A percentile compares a stretch with the other conserved stretches of the same genome.
Conservation (phyloP, 1,140 invertebrate genomes). For the Drosophila subpulchrella region DNA sequence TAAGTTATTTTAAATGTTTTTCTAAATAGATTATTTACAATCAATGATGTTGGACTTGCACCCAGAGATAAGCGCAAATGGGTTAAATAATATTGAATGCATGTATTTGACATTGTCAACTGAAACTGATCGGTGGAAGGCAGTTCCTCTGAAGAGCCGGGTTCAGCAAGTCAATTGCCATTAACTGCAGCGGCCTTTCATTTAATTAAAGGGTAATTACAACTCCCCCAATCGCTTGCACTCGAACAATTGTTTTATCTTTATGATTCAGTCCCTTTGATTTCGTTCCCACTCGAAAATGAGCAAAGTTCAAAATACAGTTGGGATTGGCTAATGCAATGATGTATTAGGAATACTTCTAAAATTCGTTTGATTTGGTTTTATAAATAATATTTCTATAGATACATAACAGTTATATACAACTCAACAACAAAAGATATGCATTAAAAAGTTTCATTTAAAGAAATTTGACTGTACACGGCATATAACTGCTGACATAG, state of each 20-base stretch:
- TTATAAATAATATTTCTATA: not conserved
- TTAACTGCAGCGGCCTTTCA: constrained; percentile 29
- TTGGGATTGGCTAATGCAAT: constrained; percentile 1
- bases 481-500: constrained; percentile 22
- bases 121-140: not conserved
- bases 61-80: constrained; percentile 46
- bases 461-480: constrained; percentile 15
- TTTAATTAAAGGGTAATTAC: constrained; percentile 52
- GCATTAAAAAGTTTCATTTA: not conserved
- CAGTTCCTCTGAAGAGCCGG: not conserved
- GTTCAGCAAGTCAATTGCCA: constrained; percentile 54
- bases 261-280: constrained; percentile 39
- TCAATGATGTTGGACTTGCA: constrained; percentile 44
- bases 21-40: constrained; percentile 37
- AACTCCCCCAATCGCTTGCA: constrained; percentile 33
- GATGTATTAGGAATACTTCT: not conserved
- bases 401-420: not conserved
- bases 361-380: not conserved
- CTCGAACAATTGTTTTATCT: constrained; percentile 43
- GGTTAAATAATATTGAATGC: constrained; percentile 33
- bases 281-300: constrained; percentile 39
- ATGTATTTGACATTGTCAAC: constrained; percentile 43
- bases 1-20: constrained; percentile 49
- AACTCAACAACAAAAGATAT: not conserved
- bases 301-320: constrained; percentile 5